Conservation (phyloP, 1,140 invertebrate genomes). For the Limonius californicus region DNA sequence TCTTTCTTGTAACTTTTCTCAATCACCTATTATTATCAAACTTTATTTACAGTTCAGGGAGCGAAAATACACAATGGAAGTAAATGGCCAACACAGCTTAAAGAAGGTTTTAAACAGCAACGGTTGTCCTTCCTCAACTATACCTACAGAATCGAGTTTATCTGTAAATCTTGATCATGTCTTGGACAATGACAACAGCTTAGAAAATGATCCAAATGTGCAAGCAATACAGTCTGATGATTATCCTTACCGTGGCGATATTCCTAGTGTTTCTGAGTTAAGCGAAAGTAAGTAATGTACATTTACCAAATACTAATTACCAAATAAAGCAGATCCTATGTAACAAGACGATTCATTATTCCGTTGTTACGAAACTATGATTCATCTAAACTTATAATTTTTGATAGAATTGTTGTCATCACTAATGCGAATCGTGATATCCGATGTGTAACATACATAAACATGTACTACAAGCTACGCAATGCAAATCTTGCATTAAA, state of each 20-base stretch:
- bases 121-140: conserved; percentile 37
- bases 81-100: conserved; percentile 44
- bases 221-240: conserved; percentile 30
- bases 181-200: conserved; percentile 24
- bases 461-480: no score
- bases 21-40: no score
- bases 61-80: conserved; percentile 50
- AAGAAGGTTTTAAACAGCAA: conserved; percentile 38
- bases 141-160: conserved; percentile 24
- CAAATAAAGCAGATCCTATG: no score
- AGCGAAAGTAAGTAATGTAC: conserved; percentile 55
- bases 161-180: conserved; percentile 10
- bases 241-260: conserved; percentile 60
- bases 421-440: no score
- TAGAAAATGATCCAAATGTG: conserved; percentile 33
- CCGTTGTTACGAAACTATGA: no score
- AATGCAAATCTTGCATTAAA: no score
- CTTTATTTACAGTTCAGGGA: conserved; percentile 47
- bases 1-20: no score
- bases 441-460: no score
- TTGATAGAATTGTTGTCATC: no score
- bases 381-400: no score
- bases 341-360: no score
- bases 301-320: no score
- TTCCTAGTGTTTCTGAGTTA: conserved; percentile 64